Conservation (phyloP, 2,888 invertebrate species). For the Hirtodrosophila cameraria region DNA sequence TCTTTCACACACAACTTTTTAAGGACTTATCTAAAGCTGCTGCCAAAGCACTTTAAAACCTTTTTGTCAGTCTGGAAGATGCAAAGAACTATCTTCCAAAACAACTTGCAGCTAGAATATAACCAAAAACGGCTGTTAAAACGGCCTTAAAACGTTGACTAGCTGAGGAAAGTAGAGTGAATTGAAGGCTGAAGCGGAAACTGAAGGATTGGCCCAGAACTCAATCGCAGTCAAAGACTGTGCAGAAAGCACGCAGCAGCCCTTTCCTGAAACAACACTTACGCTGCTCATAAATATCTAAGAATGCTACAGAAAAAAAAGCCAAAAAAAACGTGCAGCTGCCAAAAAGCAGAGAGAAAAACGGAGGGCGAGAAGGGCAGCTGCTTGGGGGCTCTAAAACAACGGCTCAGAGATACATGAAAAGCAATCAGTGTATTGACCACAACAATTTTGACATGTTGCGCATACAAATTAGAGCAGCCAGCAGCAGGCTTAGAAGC, state of each 20-base stretch:
- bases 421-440: conserved; percentile 81
- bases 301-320: not conserved
- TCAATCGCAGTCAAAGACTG: conserved; percentile 5
- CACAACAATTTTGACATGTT: conserved; percentile 81
- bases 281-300: conserved; percentile 49
- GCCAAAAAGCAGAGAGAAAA: conserved; percentile 10
- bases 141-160: conserved; percentile 12
- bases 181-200: conserved; percentile 1
- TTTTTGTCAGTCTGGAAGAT: too few relatives aligned
- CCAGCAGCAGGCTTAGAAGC: not conserved
- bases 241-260: conserved; percentile 7
- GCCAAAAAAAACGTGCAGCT: conserved; percentile 37
- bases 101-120: too few relatives aligned
- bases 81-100: too few relatives aligned
- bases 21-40: too few relatives aligned
- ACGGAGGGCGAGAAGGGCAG: conserved; percentile 17
- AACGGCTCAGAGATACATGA: conserved; percentile 58
- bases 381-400: not conserved
- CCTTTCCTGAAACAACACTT: too few relatives aligned
- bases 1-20: too few relatives aligned
- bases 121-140: conserved; percentile 10
- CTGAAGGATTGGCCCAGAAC: conserved; percentile 52
- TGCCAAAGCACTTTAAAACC: too few relatives aligned
- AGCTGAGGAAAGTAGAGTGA: conserved; percentile 14
- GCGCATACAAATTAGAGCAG: conserved; percentile 78